phyloP scores from a whole-genome alignment of 1,140 invertebrate genomes.

The Whitmania pigra region DNA sequence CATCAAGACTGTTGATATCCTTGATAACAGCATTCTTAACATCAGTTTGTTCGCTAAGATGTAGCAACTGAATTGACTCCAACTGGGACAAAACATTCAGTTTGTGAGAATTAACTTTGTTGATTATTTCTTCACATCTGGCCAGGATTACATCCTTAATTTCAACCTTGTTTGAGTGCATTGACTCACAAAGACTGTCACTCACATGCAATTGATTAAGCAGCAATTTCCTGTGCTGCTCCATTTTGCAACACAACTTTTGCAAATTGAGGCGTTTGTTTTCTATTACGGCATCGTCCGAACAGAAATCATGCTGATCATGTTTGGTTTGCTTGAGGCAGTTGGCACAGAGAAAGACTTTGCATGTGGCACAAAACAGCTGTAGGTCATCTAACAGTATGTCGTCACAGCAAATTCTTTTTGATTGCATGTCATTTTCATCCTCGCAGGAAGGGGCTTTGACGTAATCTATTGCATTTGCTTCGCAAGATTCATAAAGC shows the following conservation, averaged over 20 bases:
- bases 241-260: neutral
- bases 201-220: neutral
- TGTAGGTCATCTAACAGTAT: neutral
- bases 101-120: neutral
- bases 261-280: neutral
- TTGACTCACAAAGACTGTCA: neutral
- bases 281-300: neutral
- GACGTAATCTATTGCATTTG: neutral
- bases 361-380: neutral
- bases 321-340: neutral
- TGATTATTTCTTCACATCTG: neutral
- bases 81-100: neutral
- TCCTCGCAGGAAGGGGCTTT: neutral
- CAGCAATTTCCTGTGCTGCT: neutral
- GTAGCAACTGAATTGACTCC: neutral
- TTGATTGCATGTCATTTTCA: neutral
- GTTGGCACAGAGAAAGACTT: neutral
- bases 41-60: neutral
- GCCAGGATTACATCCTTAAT: neutral
- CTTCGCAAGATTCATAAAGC: neutral
- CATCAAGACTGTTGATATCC: neutral
- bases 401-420: constrained; percentile 6
- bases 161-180: neutral
- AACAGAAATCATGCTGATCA: neutral
- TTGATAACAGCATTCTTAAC: neutral